Conservation (phyloP, 1,140 invertebrate genomes). For the Drosophila neocordata region DNA sequence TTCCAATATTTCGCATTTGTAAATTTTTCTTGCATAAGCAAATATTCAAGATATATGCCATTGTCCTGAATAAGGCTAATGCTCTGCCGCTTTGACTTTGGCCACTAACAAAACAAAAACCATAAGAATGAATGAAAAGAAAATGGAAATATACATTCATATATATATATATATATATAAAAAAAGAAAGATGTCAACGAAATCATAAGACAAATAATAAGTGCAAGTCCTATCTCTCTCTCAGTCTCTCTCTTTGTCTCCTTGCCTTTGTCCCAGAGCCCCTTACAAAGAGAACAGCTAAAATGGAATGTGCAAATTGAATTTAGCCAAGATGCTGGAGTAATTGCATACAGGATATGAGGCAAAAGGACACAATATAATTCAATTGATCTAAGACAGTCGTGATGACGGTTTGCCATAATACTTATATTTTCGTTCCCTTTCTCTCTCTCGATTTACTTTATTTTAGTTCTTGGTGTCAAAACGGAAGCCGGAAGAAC, state of each 20-base stretch:
- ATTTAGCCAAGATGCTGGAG: constrained; percentile 24
- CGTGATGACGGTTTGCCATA: constrained; percentile 29
- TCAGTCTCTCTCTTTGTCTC: too few relatives aligned
- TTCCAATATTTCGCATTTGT: neutral
- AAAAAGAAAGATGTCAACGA: constrained; percentile 1
- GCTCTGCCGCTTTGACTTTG: neutral
- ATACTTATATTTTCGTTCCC: neutral
- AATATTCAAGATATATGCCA: neutral
- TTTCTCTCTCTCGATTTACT: neutral
- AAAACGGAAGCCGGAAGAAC: constrained; percentile 12
- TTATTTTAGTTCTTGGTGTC: neutral
- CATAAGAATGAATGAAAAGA: neutral
- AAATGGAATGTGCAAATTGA: constrained; percentile 30
- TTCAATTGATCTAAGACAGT: constrained; percentile 38
- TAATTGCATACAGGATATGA: constrained; percentile 34
- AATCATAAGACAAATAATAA: constrained; percentile 22
- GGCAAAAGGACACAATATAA: constrained; percentile 19
- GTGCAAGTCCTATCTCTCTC: constrained; percentile 10
- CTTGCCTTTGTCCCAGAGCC: too few relatives aligned
- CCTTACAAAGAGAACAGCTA: constrained; percentile 11
- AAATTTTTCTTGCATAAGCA: neutral
- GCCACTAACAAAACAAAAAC: neutral
- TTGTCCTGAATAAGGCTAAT: neutral
- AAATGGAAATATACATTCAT: neutral
- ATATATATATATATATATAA: neutral